phyloP scores from a whole-genome alignment of 1,140 invertebrate species.

The Delia radicum region DNA sequence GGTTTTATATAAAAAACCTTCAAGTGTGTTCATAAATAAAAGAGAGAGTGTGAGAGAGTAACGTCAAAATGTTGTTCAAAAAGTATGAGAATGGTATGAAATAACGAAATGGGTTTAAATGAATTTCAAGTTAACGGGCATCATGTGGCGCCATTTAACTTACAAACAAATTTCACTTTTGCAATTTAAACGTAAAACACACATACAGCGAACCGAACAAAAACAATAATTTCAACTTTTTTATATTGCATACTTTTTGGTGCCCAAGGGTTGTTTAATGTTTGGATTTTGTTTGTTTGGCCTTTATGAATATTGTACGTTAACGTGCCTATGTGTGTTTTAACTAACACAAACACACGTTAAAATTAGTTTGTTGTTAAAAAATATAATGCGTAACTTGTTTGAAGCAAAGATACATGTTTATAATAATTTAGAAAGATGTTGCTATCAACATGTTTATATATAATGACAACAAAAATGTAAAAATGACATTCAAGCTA shows the following conservation, averaged over 20 bases:
- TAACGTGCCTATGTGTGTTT: not conserved
- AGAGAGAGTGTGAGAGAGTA: not conserved
- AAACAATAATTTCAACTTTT: not conserved
- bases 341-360: not conserved
- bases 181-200: not conserved
- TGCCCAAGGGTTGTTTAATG: constrained; percentile 27
- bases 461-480: no score
- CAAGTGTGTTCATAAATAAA: not conserved
- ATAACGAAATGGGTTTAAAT: not conserved
- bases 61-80: not conserved
- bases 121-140: constrained; percentile 38
- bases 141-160: constrained; percentile 38
- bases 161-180: constrained; percentile 44
- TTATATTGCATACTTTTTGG: constrained; percentile 36
- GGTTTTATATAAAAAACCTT: constrained; percentile 19
- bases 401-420: no score
- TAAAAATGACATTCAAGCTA: no score
- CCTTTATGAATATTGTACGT: constrained; percentile 28
- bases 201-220: not conserved
- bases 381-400: not conserved
- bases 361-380: not conserved
- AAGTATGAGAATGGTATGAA: not conserved
- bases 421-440: no score
- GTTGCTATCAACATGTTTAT: no score
- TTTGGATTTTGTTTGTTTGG: constrained; percentile 3